Percentiles rank a stretch among this genome's conserved stretches.
phyloP scores from a whole-genome alignment of 2,888 invertebrate genomes.

The Ectemnius continuus region DNA sequence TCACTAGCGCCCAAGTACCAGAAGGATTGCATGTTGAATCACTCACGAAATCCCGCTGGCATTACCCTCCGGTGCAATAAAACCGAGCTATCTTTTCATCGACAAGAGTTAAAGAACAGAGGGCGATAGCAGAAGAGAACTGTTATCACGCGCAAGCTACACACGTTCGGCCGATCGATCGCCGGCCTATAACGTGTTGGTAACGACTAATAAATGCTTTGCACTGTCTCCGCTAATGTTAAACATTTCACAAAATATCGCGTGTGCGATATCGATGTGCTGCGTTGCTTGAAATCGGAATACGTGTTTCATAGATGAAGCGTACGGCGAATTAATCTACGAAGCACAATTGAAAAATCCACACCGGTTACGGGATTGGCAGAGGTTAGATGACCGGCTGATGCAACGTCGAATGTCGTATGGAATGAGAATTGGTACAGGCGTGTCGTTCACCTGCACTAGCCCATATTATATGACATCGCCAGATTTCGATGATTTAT shows the following conservation, averaged over 20 bases:
- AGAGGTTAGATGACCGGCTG: conserved; percentile 31
- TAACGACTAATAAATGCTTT: too few relatives aligned
- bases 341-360: conserved; percentile 37
- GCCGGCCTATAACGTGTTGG: too few relatives aligned
- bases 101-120: too few relatives aligned
- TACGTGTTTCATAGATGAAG: conserved; percentile 31
- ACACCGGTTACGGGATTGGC: conserved; percentile 47
- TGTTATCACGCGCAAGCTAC: too few relatives aligned
- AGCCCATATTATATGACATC: conserved; percentile 68
- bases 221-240: background rate
- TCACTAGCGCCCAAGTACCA: too few relatives aligned
- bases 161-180: too few relatives aligned
- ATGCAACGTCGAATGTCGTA: conserved; percentile 62
- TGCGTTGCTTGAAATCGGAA: conserved; percentile 32
- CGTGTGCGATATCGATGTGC: conserved; percentile 17
- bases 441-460: conserved; percentile 66
- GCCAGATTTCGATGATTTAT: conserved; percentile 71
- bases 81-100: too few relatives aligned
- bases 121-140: too few relatives aligned
- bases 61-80: too few relatives aligned
- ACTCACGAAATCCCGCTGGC: too few relatives aligned
- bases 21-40: too few relatives aligned
- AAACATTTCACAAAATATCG: background rate
- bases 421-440: conserved; percentile 68
- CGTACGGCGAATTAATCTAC: conserved; percentile 58